A percentile compares a stretch with the other conserved stretches of the same genome.
These are phyloP conservation scores for Anthonomus grandis DNA, from an alignment of 1,140 invertebrate genomes.

Conservation along the genomic window DNA sequence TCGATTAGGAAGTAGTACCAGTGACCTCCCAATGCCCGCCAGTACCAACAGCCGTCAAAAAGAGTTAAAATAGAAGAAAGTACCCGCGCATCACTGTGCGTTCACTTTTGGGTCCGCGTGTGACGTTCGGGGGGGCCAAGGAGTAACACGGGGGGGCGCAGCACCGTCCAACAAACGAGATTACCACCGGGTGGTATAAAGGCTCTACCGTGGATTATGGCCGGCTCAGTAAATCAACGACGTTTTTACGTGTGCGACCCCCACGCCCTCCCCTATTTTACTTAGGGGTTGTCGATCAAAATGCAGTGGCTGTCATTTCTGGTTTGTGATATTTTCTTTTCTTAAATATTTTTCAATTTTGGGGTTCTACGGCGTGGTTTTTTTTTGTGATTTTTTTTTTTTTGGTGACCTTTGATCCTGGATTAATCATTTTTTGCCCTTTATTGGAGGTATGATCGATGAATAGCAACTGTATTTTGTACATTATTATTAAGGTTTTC, in stretches of 20 bases:
- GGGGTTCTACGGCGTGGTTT: conserved; percentile 5
- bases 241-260: conserved; percentile 33
- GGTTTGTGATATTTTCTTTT: conserved; percentile 41
- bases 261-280: conserved; percentile 27
- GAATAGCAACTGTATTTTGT: background rate
- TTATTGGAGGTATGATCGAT: background rate
- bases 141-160: conserved; percentile 34
- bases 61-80: conserved; percentile 31
- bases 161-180: too few relatives aligned
- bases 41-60: too few relatives aligned
- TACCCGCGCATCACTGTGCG: conserved; percentile 18
- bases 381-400: conserved; percentile 26
- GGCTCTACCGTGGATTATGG: conserved; percentile 23
- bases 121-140: conserved; percentile 26
- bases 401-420: conserved; percentile 18
- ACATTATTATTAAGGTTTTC: too few relatives aligned
- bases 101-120: conserved; percentile 13
- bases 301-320: conserved; percentile 44
- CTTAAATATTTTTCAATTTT: conserved; percentile 7
- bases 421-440: background rate
- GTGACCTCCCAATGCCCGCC: too few relatives aligned
- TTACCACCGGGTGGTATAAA: conserved; percentile 40
- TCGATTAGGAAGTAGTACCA: too few relatives aligned
- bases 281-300: conserved; percentile 28
- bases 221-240: conserved; percentile 39